These are phyloP conservation scores for Bostrychus sinensis DNA, from an alignment of 2,113 vertebrate species.

Conservation along the genomic window DNA sequence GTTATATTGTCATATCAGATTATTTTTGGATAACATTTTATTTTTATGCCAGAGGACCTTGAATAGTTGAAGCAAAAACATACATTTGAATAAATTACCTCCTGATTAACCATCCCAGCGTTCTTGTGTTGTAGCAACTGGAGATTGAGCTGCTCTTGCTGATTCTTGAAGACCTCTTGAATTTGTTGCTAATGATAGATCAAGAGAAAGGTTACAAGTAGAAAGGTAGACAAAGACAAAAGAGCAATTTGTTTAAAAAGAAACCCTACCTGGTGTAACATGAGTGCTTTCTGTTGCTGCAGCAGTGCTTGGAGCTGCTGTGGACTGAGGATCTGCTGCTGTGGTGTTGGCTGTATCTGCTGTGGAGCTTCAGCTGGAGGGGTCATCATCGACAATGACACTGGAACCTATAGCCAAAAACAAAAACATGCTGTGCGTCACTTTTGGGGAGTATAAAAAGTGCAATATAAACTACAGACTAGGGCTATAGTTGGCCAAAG, in stretches of 20 bases:
- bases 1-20: too few relatives aligned
- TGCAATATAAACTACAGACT: too few relatives aligned
- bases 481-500: too few relatives aligned
- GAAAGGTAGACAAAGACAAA: background rate
- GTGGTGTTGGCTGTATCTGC: conserved; percentile 69
- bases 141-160: conserved; percentile 80
- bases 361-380: conserved; percentile 78
- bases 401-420: conserved; percentile 59
- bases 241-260: background rate
- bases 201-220: background rate
- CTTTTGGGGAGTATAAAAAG: background rate
- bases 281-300: conserved; percentile 82
- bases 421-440: background rate
- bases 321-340: conserved; percentile 77
- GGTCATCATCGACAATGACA: conserved; percentile 75
- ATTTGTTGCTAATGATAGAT: conserved; percentile 74
- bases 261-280: conserved; percentile 79
- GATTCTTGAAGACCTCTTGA: conserved; percentile 82
- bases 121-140: conserved; percentile 81
- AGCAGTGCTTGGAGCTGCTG: conserved; percentile 80
- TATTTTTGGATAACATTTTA: too few relatives aligned
- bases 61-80: background rate
- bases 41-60: background rate
- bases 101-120: conserved; percentile 75
- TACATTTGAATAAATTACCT: conserved; percentile 58